These are phyloP conservation scores for Azemiops feae DNA, from an alignment of 2,113 vertebrate genomes.

Conservation along the genomic window DNA sequence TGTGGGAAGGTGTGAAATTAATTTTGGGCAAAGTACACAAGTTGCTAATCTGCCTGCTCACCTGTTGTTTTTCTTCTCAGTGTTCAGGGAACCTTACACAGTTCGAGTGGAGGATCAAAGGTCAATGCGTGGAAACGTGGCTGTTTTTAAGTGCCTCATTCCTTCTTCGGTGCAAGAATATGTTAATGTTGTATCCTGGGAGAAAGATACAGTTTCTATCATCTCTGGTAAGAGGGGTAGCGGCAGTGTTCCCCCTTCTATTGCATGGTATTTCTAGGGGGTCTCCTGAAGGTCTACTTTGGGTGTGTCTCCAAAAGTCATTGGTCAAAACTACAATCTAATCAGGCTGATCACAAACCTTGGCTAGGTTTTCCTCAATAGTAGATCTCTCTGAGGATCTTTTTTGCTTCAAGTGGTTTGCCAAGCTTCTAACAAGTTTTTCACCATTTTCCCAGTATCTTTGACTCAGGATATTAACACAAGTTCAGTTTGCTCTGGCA, in stretches of 20 bases:
- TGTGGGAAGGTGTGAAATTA: background rate
- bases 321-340: background rate
- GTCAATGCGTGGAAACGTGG: constrained; percentile 98
- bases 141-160: constrained; percentile 99
- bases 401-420: background rate
- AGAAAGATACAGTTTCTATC: constrained; percentile 98
- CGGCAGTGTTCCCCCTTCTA: accelerated
- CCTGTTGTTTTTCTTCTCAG: constrained; percentile 64
- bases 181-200: constrained; percentile 98
- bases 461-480: background rate
- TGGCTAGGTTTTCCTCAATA: background rate
- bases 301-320: background rate
- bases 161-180: constrained; percentile 97
- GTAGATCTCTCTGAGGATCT: background rate
- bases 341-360: background rate
- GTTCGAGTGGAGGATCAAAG: constrained; percentile 99
- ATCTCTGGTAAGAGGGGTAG: constrained; percentile 84
- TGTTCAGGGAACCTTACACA: constrained; percentile 99
- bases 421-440: background rate
- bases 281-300: too few species aligned
- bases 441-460: background rate
- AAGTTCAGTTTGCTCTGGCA: background rate
- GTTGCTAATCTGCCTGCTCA: background rate
- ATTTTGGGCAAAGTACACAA: background rate
- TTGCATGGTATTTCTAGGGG: background rate